Conservation (phyloP, 2,113 vertebrate species). For the Pachypanchax playfairii region DNA sequence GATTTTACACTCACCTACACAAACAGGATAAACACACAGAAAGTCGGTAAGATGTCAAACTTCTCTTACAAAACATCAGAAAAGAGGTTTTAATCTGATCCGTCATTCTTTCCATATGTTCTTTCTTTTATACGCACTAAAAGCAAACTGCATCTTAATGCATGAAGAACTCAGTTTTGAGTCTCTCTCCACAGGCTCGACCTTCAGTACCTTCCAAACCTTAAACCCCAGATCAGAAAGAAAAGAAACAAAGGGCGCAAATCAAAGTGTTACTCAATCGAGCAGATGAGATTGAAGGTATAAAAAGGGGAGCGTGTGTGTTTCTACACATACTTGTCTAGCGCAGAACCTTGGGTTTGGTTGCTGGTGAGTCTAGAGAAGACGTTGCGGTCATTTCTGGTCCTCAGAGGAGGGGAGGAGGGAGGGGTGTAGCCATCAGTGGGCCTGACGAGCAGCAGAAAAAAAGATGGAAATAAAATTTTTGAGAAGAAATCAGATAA, state of each 20-base stretch:
- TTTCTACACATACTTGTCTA: constrained; percentile 91
- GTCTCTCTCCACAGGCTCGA: constrained; percentile 37
- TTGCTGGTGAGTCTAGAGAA: constrained; percentile 97
- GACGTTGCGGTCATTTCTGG: constrained; percentile 94
- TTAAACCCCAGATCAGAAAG: constrained; percentile 3
- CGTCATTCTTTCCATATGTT: constrained; percentile 1
- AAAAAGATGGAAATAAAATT: not conserved
- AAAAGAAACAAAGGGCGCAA: constrained; percentile 6
- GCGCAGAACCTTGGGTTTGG: constrained; percentile 91
- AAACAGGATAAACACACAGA: constrained; percentile 5
- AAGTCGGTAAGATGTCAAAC: not conserved
- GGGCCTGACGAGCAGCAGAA: constrained; percentile 76
- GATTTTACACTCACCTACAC: constrained; percentile 1
- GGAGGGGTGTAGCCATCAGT: constrained; percentile 93
- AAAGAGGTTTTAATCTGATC: not conserved
- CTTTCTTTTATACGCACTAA: not conserved
- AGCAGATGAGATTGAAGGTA: constrained; percentile 7
- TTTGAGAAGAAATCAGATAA: not conserved
- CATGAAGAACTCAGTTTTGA: constrained; percentile 20
- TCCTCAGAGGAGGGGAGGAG: constrained; percentile 91
- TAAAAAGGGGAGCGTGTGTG: constrained; percentile 14
- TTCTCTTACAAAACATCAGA: not conserved
- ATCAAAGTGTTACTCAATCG: constrained; percentile 17
- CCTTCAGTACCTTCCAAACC: constrained; percentile 20
- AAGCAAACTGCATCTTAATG: not conserved